These are phyloP conservation scores for Laticauda laticaudata DNA, from an alignment of 2,113 vertebrate species.

Conservation along the genomic window DNA sequence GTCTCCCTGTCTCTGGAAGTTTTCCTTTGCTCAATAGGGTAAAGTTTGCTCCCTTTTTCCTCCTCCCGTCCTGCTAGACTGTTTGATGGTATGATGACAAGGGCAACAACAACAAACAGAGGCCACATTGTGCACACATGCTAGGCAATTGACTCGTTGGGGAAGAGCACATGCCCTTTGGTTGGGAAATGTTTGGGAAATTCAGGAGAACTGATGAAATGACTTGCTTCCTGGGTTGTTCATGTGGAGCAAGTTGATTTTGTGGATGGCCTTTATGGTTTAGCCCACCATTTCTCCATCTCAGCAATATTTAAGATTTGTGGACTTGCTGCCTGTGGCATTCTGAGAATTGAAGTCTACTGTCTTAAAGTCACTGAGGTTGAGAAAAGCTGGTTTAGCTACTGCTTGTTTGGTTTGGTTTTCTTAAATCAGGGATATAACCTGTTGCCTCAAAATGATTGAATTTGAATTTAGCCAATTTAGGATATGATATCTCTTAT, in stretches of 20 bases:
- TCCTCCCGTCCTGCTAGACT: too few species aligned
- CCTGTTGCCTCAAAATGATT: neutral
- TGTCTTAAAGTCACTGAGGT: neutral
- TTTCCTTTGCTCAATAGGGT: neutral
- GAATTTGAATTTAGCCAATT: neutral
- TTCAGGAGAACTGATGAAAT: neutral
- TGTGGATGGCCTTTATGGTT: neutral
- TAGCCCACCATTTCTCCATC: neutral
- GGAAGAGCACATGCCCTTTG: neutral
- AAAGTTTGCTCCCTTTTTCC: neutral
- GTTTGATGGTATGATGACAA: neutral
- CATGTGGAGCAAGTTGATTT: neutral
- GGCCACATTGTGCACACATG: neutral
- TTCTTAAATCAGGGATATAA: neutral
- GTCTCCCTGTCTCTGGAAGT: neutral
- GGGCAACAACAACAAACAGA: neutral
- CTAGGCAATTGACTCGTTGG: neutral
- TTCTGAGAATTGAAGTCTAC: neutral
- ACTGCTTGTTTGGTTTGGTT: neutral
- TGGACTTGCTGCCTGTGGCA: neutral
- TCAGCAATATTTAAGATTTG: neutral
- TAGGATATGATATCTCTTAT: neutral
- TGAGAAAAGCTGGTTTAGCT: neutral
- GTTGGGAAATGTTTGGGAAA: neutral
- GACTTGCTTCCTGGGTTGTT: neutral